Percentiles rank a stretch among this genome's conserved stretches.
Conservation (phyloP, 2,888 invertebrate species). For the Temnothorax rugatulus region DNA sequence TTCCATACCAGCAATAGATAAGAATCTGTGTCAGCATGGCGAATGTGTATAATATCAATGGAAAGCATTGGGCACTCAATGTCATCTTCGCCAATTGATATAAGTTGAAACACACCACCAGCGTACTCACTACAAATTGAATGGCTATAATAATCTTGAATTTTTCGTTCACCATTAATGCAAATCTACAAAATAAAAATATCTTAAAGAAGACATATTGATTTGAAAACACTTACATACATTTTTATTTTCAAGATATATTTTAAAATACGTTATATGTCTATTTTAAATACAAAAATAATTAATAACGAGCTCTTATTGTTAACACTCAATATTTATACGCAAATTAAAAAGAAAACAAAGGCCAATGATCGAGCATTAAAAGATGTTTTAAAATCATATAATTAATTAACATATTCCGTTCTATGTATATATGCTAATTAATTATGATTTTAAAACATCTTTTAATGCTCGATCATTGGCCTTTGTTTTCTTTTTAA, state of each 20-base stretch:
- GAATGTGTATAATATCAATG: slow-evolving; percentile 54
- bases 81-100: slow-evolving; percentile 38
- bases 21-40: slow-evolving; percentile 71
- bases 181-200: slow-evolving; percentile 38
- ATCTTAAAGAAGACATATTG: not conserved
- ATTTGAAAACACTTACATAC: not conserved
- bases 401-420: too few species aligned
- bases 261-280: not conserved
- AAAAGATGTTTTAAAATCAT: too few species aligned
- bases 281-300: not conserved
- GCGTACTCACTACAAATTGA: slow-evolving; percentile 55
- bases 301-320: not conserved
- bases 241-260: not conserved
- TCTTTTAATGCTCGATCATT: too few species aligned
- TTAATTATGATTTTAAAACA: too few species aligned
- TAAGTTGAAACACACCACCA: slow-evolving; percentile 54
- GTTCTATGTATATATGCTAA: too few species aligned
- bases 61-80: slow-evolving; percentile 48
- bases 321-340: not conserved
- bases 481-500: too few species aligned
- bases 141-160: slow-evolving; percentile 52
- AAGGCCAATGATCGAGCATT: too few species aligned
- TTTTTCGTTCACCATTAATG: slow-evolving; percentile 37
- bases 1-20: slow-evolving; percentile 76
- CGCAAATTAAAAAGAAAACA: too few species aligned